phyloP scores from a whole-genome alignment of 2,113 vertebrate species.

The Patagioenas fasciata region DNA sequence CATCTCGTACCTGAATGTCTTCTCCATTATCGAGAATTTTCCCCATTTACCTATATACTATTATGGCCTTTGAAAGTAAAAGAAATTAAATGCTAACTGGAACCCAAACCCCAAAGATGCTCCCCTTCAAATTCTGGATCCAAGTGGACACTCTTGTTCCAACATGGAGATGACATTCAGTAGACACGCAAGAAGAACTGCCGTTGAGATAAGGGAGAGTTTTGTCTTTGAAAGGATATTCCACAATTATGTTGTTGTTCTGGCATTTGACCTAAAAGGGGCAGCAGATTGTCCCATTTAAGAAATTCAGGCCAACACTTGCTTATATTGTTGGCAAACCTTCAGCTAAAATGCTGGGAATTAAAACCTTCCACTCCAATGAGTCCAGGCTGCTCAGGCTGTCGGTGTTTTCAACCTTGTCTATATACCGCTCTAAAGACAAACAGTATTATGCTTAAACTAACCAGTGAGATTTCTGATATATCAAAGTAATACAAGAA shows the following conservation, averaged over 20 bases:
- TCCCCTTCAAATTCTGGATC: not conserved
- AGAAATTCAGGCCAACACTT: constrained; percentile 18
- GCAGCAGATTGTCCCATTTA: constrained; percentile 16
- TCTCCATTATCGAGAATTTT: not conserved
- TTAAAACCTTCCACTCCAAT: not conserved
- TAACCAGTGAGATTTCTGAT: not conserved
- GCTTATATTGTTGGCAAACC: not conserved
- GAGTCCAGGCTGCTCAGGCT: not conserved
- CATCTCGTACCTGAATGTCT: not conserved
- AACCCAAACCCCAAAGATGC: not conserved
- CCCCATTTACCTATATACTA: not conserved
- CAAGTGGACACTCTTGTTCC: not conserved
- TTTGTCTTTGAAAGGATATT: not conserved
- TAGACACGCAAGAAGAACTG: not conserved
- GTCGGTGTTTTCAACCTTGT: not conserved
- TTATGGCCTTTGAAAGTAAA: not conserved
- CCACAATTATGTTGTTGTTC: not conserved
- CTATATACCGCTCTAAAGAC: not conserved
- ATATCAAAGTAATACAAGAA: not conserved
- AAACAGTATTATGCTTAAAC: not conserved
- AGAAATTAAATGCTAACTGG: not conserved
- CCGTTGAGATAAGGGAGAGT: not conserved
- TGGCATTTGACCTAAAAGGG: not conserved
- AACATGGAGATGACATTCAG: not conserved
- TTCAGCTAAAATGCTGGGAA: constrained; percentile 3